Evolutionary conservation across 1,140 invertebrate species (phyloP).

Genomic region (Bombus impatiens): DNA sequence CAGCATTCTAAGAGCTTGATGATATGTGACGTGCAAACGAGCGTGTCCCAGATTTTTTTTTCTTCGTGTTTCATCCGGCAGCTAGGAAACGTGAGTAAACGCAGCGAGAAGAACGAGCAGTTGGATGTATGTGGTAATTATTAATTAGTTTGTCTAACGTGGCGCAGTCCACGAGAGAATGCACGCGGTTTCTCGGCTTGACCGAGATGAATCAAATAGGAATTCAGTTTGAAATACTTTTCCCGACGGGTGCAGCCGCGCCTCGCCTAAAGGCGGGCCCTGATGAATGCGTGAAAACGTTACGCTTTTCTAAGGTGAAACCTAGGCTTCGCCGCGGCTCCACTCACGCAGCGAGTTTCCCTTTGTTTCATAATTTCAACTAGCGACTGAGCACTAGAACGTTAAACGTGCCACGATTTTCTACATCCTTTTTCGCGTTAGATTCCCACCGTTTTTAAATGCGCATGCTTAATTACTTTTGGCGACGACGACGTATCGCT

Average conservation of each 20-base stretch:
- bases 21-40: background rate
- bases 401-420: slow-evolving; percentile 14
- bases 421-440: too few species aligned
- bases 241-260: slow-evolving; percentile 24
- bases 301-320: slow-evolving; percentile 2
- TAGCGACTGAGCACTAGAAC: background rate
- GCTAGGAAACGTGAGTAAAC: background rate
- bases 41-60: background rate
- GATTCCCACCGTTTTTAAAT: background rate
- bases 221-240: slow-evolving; percentile 71
- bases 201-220: slow-evolving; percentile 63
- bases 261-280: background rate
- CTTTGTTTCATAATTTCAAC: slow-evolving; percentile 42
- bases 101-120: background rate
- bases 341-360: background rate
- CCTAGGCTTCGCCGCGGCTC: background rate
- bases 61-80: background rate
- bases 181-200: slow-evolving; percentile 34
- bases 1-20: background rate
- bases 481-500: background rate
- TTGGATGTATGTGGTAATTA: slow-evolving; percentile 60
- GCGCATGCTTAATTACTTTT: background rate
- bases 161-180: background rate
- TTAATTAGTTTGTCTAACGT: slow-evolving; percentile 69
- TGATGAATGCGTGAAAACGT: slow-evolving; percentile 37